Evolutionary conservation across 2,888 invertebrate species (phyloP).

Genomic region (Shargacucullia verbasci): DNA sequence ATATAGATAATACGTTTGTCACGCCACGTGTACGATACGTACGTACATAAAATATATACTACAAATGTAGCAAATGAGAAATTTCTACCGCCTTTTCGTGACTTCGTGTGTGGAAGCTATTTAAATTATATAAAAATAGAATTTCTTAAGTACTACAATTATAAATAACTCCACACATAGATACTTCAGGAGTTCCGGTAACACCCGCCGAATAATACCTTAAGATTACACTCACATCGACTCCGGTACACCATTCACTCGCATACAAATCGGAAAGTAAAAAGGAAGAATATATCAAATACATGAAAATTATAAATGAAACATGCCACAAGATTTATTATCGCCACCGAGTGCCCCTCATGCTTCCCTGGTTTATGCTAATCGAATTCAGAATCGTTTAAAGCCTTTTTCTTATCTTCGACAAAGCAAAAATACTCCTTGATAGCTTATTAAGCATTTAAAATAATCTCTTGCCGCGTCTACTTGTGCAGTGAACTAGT

Average conservation of each 20-base stretch:
- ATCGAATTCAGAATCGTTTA: too few species aligned
- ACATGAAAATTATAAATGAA: too few species aligned
- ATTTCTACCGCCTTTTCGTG: neutral
- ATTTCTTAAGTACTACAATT: neutral
- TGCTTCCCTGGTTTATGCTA: too few species aligned
- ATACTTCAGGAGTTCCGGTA: neutral
- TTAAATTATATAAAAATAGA: slow-evolving; percentile 14
- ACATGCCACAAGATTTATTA: too few species aligned
- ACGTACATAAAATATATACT: neutral
- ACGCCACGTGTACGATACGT: neutral
- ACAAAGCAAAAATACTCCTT: too few species aligned
- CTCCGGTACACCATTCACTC: too few species aligned
- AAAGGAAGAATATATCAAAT: too few species aligned
- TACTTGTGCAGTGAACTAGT: slow-evolving; percentile 23
- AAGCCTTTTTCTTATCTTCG: too few species aligned
- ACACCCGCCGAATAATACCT: neutral
- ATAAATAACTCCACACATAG: neutral
- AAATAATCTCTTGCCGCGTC: neutral
- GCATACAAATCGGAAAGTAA: too few species aligned
- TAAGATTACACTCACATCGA: too few species aligned
- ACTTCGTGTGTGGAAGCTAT: neutral
- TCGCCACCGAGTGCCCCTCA: too few species aligned
- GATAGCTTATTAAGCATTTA: neutral
- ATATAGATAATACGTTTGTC: slow-evolving; percentile 3
- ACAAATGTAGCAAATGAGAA: neutral